Evolutionary conservation across 2,113 vertebrate genomes (phyloP).

Genomic region (Thunnus maccoyii): DNA sequence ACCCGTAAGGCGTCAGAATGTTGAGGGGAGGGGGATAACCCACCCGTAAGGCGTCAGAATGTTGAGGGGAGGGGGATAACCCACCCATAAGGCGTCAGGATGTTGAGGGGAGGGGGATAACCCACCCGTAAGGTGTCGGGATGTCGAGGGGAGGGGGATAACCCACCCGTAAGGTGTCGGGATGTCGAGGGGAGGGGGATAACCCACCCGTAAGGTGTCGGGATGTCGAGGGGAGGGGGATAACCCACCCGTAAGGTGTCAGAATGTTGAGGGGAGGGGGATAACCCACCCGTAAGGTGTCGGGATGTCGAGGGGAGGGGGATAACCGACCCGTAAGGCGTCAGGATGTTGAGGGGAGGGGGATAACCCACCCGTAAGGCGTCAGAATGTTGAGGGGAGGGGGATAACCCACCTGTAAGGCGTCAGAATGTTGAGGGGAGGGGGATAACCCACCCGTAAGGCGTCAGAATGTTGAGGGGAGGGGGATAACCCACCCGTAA

Average conservation of each 20-base stretch:
- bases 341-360: not conserved
- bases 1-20: too few species aligned
- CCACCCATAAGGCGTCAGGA: not conserved
- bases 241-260: not conserved
- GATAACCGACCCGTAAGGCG: slow-evolving; percentile 35
- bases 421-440: not conserved
- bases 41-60: too few species aligned
- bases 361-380: slow-evolving; percentile 84
- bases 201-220: slow-evolving; percentile 88
- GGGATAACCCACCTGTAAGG: slow-evolving; percentile 57
- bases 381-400: slow-evolving; percentile 92
- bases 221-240: slow-evolving; percentile 91
- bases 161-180: not conserved
- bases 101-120: not conserved
- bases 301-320: slow-evolving; percentile 91
- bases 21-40: too few species aligned
- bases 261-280: not conserved
- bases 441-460: slow-evolving; percentile 84
- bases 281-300: slow-evolving; percentile 87
- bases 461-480: slow-evolving; percentile 90
- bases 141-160: slow-evolving; percentile 90
- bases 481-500: slow-evolving; percentile 74
- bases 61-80: too few species aligned
- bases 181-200: not conserved
- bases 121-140: slow-evolving; percentile 89